Evolutionary conservation across 1,140 invertebrate genomes (phyloP), one percentile per base, ranked within the genome.

Genomic region (Nephila pilipes): DNA sequence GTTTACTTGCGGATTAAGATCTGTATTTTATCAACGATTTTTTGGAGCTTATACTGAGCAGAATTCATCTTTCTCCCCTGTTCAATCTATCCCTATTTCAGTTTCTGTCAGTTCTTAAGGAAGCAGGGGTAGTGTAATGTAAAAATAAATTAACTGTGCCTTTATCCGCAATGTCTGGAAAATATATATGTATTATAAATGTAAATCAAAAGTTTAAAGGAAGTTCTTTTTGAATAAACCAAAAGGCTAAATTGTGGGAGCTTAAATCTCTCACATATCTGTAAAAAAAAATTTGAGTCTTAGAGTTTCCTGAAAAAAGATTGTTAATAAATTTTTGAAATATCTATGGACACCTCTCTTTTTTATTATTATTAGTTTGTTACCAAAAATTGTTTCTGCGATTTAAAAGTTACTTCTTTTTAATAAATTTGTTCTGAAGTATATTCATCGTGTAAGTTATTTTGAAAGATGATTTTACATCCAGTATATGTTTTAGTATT

Each of bases 11-110:
- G 60, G 60, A 63, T 63, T 63, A 63, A n/a, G 60, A 63, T 25
- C n/a, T n/a, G 60, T 63, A 63, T 63, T 63, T 63, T 63, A 63
- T 63, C 60, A n/a, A 22, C 20, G 60, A 63, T 63, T 63, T 63
- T 63, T n/a, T 8, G 8, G 20, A 20, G 22, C 60, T 63, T 63
- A 63, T 22, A 6, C 6, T 14, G n/a, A 25, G n/a, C 6, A n/a
- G 60, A 22, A 63, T 63, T 63, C 60, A 25, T 25, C 60, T 63
- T 6, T 25, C 20, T 0, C 5, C 1, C 60, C 5, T n/a, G 22
- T 46, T n/a, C 60, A 22, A 63, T 63, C n/a, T n/a, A 63, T 63
- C 20, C 60, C 60, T 25, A n/a, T 63, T 63, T 22, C 60, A 63
- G 20, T 6, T 10, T 63, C 46, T 46, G 46, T 46, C 46, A 46